These are phyloP conservation scores for Leptobrachium leishanense DNA, from an alignment of 2,113 vertebrate species.

Conservation along the genomic window DNA sequence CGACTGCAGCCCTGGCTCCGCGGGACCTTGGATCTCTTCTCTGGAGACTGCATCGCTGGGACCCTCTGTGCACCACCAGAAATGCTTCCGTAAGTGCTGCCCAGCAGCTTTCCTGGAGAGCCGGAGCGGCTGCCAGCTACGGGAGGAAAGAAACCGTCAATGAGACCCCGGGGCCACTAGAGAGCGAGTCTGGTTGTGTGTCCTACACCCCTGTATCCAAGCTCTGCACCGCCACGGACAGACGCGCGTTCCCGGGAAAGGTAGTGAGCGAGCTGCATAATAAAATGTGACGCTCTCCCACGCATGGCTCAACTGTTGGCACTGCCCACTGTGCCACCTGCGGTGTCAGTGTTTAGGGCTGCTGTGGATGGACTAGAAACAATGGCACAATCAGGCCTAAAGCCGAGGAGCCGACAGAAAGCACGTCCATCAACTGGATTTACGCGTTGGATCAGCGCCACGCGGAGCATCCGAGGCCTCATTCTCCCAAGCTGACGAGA, in stretches of 20 bases:
- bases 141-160: constrained; percentile 15
- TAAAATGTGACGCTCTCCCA: neutral
- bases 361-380: neutral
- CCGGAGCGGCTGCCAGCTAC: constrained; percentile 93
- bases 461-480: neutral
- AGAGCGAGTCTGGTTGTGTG: too few species aligned
- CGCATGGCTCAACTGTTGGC: neutral
- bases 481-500: constrained; percentile 12
- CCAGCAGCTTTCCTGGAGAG: constrained; percentile 91
- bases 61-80: constrained; percentile 70
- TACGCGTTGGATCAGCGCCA: constrained; percentile 11
- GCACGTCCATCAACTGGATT: neutral
- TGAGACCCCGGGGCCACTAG: neutral
- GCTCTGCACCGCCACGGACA: neutral
- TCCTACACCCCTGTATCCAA: neutral
- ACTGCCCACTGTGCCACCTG: neutral
- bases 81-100: constrained; percentile 81
- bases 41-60: constrained; percentile 71
- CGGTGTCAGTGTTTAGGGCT: neutral
- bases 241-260: neutral
- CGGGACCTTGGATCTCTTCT: constrained; percentile 89
- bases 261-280: neutral
- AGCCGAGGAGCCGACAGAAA: neutral
- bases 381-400: neutral
- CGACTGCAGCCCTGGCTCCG: constrained; percentile 96